Evolutionary conservation across 2,113 vertebrate genomes (phyloP).

Genomic region (Apeltes quadracus): DNA sequence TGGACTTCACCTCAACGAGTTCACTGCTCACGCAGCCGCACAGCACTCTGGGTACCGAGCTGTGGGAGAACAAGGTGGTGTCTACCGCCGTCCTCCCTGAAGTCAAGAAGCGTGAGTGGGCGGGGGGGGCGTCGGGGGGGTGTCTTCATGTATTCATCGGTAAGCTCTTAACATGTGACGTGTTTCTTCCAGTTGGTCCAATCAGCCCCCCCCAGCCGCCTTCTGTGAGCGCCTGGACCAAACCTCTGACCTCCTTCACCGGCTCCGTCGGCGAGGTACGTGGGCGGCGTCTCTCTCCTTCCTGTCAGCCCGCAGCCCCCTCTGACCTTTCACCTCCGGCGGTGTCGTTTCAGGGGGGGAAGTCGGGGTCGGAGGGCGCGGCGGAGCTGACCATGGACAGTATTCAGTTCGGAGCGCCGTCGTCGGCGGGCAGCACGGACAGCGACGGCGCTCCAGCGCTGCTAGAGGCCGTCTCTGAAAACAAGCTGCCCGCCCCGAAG

Average conservation of each 20-base stretch:
- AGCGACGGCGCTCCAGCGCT: constrained; percentile 89
- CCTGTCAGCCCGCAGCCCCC: too few species aligned
- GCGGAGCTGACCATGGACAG: constrained; percentile 92
- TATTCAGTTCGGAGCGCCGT: constrained; percentile 96
- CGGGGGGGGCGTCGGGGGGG: too few species aligned
- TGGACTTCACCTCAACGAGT: constrained; percentile 84
- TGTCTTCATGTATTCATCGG: not conserved
- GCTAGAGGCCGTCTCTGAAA: constrained; percentile 86
- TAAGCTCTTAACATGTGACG: not conserved
- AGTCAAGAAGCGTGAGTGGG: constrained; percentile 93
- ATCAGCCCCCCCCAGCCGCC: constrained; percentile 97
- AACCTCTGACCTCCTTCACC: constrained; percentile 95
- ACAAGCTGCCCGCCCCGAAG: constrained; percentile 94
- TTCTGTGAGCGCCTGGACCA: constrained; percentile 99
- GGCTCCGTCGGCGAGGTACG: constrained; percentile 87
- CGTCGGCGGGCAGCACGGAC: constrained; percentile 91
- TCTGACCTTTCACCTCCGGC: not conserved
- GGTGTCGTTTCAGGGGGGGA: constrained; percentile 79
- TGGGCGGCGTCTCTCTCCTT: not conserved
- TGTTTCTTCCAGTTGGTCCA: constrained; percentile 87
- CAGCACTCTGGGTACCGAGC: constrained; percentile 86
- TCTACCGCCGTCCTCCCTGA: constrained; percentile 86
- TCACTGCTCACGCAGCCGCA: constrained; percentile 81
- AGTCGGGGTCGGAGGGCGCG: constrained; percentile 83
- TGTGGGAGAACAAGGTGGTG: constrained; percentile 95